Evolutionary conservation across 1,140 invertebrate species (phyloP).

Genomic region (Zaprionus vittiger): DNA sequence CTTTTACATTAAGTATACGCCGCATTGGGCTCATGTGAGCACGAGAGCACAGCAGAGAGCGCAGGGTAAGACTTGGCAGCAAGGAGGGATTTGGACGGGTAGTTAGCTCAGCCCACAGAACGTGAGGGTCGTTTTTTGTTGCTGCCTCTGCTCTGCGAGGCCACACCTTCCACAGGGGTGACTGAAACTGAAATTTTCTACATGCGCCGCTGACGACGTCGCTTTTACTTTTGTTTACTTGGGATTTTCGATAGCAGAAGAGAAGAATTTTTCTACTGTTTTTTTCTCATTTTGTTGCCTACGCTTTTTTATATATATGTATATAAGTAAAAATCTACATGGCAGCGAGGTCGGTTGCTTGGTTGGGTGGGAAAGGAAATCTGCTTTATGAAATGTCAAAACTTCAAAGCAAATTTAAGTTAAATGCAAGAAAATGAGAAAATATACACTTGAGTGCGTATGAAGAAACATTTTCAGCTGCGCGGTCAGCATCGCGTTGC

Average conservation of each 20-base stretch:
- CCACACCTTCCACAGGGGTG: constrained; percentile 84
- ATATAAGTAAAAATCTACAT: constrained; percentile 49
- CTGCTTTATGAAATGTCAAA: constrained; percentile 83
- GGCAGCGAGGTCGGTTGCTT: background rate
- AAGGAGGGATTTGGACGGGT: constrained; percentile 26
- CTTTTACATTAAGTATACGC: constrained; percentile 75
- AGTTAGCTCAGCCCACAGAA: constrained; percentile 39
- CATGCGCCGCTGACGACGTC: constrained; percentile 48
- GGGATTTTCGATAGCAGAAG: constrained; percentile 76
- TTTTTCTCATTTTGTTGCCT: constrained; percentile 10
- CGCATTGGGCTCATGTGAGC: constrained; percentile 48
- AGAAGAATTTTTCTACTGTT: constrained; percentile 8
- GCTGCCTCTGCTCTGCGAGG: constrained; percentile 33
- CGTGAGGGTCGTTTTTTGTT: constrained; percentile 71
- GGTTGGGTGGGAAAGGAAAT: constrained; percentile 54
- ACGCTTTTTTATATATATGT: constrained; percentile 22
- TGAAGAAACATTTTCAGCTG: constrained; percentile 50
- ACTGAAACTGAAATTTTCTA: constrained; percentile 66
- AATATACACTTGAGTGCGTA: constrained; percentile 83
- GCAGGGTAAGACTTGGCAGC: background rate
- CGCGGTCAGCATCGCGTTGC: constrained; percentile 30
- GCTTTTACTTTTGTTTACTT: constrained; percentile 83
- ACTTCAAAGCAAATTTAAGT: constrained; percentile 81
- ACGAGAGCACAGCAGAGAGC: background rate
- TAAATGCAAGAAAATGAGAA: constrained; percentile 84